Evolutionary conservation across 2,888 invertebrate genomes (phyloP).

Genomic region (Sinelater perroti): DNA sequence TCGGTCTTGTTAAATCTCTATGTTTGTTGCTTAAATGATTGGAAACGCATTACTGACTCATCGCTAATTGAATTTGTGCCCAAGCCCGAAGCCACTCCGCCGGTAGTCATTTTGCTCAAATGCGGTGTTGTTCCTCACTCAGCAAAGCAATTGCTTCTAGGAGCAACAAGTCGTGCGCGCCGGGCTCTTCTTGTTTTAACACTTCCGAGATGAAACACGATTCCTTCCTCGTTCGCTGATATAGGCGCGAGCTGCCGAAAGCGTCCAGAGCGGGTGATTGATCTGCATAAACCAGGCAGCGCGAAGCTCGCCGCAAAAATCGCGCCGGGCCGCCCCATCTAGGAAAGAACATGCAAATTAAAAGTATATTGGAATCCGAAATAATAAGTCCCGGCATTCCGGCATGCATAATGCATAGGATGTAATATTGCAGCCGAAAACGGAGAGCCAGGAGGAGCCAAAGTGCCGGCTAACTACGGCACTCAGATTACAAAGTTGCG

Average conservation of each 20-base stretch:
- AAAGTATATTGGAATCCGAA: slow-evolving; percentile 27
- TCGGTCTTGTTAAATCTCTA: too few relatives aligned
- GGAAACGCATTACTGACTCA: not conserved
- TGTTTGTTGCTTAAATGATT: not conserved
- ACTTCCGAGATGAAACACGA: not conserved
- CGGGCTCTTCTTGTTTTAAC: not conserved
- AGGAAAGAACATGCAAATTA: slow-evolving; percentile 28
- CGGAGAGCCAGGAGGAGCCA: slow-evolving; percentile 23
- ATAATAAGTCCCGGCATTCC: slow-evolving; percentile 25
- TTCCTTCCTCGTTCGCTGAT: not conserved
- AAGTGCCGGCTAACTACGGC: slow-evolving; percentile 35
- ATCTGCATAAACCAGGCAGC: slow-evolving; percentile 22
- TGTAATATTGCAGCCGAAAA: slow-evolving; percentile 35
- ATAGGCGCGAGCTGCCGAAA: not conserved
- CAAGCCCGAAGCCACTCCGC: not conserved
- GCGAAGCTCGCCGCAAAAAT: slow-evolving; percentile 7
- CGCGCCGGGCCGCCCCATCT: slow-evolving; percentile 11
- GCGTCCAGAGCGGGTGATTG: not conserved
- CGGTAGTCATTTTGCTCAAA: not conserved
- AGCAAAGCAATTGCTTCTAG: not conserved
- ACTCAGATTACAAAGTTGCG: slow-evolving; percentile 33
- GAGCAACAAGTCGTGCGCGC: not conserved
- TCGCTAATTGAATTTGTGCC: not conserved
- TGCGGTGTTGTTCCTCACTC: too few relatives aligned
- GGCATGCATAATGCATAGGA: slow-evolving; percentile 36